Conservation (phyloP, 2,113 vertebrate species). For the Neodontobutis hainanensis region DNA sequence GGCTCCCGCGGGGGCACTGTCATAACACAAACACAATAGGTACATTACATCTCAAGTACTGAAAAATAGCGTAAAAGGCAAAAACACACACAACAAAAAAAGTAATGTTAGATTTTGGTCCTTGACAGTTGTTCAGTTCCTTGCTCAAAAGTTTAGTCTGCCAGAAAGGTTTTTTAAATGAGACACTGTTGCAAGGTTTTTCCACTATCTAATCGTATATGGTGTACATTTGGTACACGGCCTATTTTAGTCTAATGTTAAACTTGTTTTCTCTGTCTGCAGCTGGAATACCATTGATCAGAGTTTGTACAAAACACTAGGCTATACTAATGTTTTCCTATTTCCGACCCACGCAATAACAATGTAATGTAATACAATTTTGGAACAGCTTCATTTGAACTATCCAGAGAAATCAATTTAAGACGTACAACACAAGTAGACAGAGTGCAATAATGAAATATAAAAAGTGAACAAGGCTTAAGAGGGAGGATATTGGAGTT, state of each 20-base stretch:
- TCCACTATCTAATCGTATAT: too few species aligned
- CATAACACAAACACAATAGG: slow-evolving; percentile 4
- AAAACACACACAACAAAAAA: background rate
- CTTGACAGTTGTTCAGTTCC: slow-evolving; percentile 5
- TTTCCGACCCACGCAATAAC: background rate
- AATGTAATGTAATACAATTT: background rate
- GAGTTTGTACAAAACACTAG: background rate
- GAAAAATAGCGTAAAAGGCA: background rate
- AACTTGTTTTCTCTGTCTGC: background rate
- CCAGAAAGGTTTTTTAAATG: slow-evolving; percentile 14
- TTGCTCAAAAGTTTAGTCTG: slow-evolving; percentile 33
- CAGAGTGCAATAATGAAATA: background rate
- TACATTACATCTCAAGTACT: background rate
- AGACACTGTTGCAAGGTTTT: too few species aligned
- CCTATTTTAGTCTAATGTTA: too few species aligned
- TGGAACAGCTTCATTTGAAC: background rate
- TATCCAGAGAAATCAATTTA: background rate
- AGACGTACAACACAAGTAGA: background rate
- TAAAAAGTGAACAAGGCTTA: slow-evolving; percentile 4
- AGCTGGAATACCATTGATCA: background rate
- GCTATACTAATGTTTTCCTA: background rate
- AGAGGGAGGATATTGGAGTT: slow-evolving; percentile 39
- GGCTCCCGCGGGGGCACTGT: slow-evolving; percentile 86
- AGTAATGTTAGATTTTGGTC: background rate
- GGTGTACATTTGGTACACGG: too few species aligned